phyloP scores from a whole-genome alignment of 1,140 invertebrate genomes.

The Varroa destructor region DNA sequence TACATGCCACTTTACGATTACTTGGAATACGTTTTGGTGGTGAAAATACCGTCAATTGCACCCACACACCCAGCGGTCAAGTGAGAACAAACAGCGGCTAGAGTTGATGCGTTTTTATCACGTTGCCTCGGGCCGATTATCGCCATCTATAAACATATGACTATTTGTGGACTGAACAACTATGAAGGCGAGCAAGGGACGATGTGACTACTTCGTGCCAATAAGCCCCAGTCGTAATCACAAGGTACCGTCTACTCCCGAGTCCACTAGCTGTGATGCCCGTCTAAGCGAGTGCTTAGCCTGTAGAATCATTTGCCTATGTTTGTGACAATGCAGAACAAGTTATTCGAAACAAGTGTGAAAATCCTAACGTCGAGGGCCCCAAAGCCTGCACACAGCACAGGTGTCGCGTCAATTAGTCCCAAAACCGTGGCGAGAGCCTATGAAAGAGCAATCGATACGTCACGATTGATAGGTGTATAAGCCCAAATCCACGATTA shows the following conservation, averaged over 20 bases:
- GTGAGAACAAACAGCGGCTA: not conserved
- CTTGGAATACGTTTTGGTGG: not conserved
- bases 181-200: not conserved
- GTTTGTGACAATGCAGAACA: constrained; percentile 4
- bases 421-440: no score
- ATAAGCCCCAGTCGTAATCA: not conserved
- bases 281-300: not conserved
- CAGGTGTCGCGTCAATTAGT: no score
- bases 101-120: not conserved
- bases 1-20: not conserved
- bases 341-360: not conserved
- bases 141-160: not conserved
- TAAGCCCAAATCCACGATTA: no score
- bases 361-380: not conserved
- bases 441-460: no score
- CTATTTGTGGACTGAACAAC: constrained; percentile 2
- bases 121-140: constrained; percentile 14
- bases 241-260: not conserved
- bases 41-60: not conserved
- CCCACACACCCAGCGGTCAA: not conserved
- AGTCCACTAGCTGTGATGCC: not conserved
- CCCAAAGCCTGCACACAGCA: no score
- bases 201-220: not conserved
- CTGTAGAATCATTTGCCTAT: not conserved
- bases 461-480: no score